Evolutionary conservation across 1,140 invertebrate genomes (phyloP).

Genomic region (Macrobrachium rosenbergii): DNA sequence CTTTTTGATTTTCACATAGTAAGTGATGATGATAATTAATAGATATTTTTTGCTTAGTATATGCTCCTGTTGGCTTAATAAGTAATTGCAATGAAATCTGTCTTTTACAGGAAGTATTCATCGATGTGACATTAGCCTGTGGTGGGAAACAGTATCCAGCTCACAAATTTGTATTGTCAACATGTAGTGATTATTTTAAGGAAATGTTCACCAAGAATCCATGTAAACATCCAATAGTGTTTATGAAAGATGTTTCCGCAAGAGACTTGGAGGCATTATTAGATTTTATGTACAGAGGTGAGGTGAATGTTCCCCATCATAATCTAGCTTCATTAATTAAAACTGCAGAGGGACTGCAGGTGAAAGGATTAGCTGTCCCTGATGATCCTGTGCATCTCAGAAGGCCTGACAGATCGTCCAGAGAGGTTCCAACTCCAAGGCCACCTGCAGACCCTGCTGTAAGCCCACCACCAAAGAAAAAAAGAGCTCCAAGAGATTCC

Average conservation of each 20-base stretch:
- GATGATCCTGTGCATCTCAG: constrained; percentile 63
- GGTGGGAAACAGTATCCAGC: constrained; percentile 65
- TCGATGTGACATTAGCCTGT: constrained; percentile 65
- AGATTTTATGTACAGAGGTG: constrained; percentile 70
- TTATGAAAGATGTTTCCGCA: constrained; percentile 68
- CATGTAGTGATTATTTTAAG: constrained; percentile 66
- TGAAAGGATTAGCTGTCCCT: constrained; percentile 68
- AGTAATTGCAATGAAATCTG: neutral
- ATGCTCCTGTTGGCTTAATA: too few species aligned
- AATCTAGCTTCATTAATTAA: constrained; percentile 69
- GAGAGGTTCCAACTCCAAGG: constrained; percentile 53
- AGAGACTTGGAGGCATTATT: constrained; percentile 69
- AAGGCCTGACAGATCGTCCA: constrained; percentile 51
- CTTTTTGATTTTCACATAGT: too few species aligned
- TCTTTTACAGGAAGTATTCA: constrained; percentile 64
- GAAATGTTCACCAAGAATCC: constrained; percentile 68
- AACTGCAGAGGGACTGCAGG: constrained; percentile 69
- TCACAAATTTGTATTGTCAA: constrained; percentile 66
- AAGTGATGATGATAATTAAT: too few species aligned
- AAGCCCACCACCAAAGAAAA: constrained; percentile 62
- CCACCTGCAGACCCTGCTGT: constrained; percentile 60
- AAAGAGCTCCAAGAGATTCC: constrained; percentile 45
- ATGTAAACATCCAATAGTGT: constrained; percentile 69
- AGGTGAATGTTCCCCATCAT: constrained; percentile 69
- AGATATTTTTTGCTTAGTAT: too few species aligned